A percentile compares a stretch with the other conserved stretches of the same genome.
Evolutionary conservation across 2,888 invertebrate species (phyloP).

Genomic region (Lottia gigantea): DNA sequence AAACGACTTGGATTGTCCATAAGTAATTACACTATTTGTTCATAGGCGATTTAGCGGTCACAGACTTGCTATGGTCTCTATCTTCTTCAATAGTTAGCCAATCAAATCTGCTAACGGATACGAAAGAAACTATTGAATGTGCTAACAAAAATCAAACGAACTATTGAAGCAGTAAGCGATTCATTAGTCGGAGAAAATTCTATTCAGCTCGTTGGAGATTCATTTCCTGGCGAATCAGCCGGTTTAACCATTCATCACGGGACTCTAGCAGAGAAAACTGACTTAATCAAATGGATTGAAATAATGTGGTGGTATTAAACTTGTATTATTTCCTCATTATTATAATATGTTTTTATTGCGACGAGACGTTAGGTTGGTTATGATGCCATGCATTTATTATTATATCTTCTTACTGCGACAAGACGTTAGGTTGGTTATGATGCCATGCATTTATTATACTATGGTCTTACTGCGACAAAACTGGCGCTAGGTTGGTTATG

Average conservation of each 20-base stretch:
- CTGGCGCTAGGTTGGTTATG: too few relatives aligned
- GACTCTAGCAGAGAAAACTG: too few relatives aligned
- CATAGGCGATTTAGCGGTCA: neutral
- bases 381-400: too few relatives aligned
- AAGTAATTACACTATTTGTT: conserved; percentile 1
- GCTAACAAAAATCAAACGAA: conserved; percentile 3
- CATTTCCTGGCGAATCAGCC: neutral
- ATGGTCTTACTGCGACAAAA: too few relatives aligned
- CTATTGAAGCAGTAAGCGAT: conserved; percentile 5
- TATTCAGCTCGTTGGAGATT: neutral
- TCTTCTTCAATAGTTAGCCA: neutral
- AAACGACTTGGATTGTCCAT: neutral
- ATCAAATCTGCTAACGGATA: neutral
- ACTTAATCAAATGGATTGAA: too few relatives aligned
- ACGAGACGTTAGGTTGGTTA: too few relatives aligned
- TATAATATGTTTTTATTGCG: too few relatives aligned
- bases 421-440: too few relatives aligned
- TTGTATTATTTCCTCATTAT: too few relatives aligned
- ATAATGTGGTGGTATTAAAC: too few relatives aligned
- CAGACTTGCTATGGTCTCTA: neutral
- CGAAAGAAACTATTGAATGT: neutral
- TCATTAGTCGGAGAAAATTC: conserved; percentile 3
- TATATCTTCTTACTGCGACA: too few relatives aligned
- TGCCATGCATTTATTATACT: too few relatives aligned
- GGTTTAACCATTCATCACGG: neutral